A percentile compares a stretch with the other conserved stretches of the same genome.
phyloP scores from a whole-genome alignment of 1,140 invertebrate genomes.

The Caenorhabditis inopinata region DNA sequence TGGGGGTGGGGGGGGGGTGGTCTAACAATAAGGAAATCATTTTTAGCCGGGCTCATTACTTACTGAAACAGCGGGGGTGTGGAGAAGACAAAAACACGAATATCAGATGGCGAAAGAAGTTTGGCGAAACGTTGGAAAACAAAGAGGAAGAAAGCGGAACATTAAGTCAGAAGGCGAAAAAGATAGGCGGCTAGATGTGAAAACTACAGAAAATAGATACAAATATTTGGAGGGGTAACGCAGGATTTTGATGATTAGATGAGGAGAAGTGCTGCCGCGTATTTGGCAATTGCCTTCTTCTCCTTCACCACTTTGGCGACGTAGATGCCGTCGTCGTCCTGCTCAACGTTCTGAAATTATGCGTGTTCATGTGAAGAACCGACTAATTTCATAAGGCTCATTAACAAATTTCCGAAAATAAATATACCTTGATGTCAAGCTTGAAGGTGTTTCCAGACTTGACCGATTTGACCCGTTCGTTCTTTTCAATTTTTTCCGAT shows the following conservation, averaged over 20 bases:
- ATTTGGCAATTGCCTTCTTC: slow-evolving; percentile 52
- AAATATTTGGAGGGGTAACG: not conserved
- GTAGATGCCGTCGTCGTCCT: slow-evolving; percentile 45
- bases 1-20: too few relatives aligned
- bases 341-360: slow-evolving; percentile 44
- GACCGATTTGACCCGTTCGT: slow-evolving; percentile 46
- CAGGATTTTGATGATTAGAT: not conserved
- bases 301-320: slow-evolving; percentile 52
- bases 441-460: slow-evolving; percentile 52
- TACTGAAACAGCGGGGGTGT: not conserved
- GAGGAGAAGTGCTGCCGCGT: slow-evolving; percentile 38
- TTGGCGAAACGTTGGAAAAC: slow-evolving; percentile 8
- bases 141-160: not conserved
- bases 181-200: not conserved
- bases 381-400: too few relatives aligned
- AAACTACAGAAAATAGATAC: slow-evolving; percentile 11
- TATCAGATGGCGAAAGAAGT: slow-evolving; percentile 26
- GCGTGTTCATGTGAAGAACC: too few relatives aligned
- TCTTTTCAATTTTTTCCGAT: slow-evolving; percentile 70
- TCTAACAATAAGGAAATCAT: not conserved
- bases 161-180: not conserved
- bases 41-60: not conserved
- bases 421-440: slow-evolving; percentile 49
- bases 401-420: too few relatives aligned
- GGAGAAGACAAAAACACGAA: slow-evolving; percentile 16